phyloP scores from a whole-genome alignment of 2,113 vertebrate genomes.

The Festucalex cinctus region DNA sequence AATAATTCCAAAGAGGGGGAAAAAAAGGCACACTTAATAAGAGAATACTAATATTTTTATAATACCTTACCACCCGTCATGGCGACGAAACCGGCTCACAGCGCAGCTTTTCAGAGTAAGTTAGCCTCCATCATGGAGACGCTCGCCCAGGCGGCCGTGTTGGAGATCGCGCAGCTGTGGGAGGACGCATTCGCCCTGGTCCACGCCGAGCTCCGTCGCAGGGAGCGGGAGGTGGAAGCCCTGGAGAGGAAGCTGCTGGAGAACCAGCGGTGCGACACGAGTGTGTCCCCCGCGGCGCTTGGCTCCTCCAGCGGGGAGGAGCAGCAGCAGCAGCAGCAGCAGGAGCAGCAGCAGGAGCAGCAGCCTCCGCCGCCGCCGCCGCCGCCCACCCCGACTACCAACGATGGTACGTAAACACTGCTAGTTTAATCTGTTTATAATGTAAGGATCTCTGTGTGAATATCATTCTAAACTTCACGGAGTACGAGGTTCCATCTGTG shows the following conservation, averaged over 20 bases:
- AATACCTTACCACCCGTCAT: neutral
- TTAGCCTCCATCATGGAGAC: slow-evolving; percentile 69
- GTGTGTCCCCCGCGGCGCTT: slow-evolving; percentile 9
- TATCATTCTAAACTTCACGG: no score
- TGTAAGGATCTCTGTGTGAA: neutral
- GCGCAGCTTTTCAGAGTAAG: slow-evolving; percentile 65
- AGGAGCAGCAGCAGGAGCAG: slow-evolving; percentile 25
- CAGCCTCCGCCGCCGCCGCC: no score
- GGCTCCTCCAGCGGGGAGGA: slow-evolving; percentile 39
- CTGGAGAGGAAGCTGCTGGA: slow-evolving; percentile 60
- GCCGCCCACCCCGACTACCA: slow-evolving; percentile 12
- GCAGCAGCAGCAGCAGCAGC: slow-evolving; percentile 2
- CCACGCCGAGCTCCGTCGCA: slow-evolving; percentile 62
- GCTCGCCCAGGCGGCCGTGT: slow-evolving; percentile 65
- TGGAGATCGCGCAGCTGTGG: slow-evolving; percentile 70
- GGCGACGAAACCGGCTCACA: slow-evolving; percentile 25
- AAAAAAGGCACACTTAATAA: neutral
- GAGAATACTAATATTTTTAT: no score
- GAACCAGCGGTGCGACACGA: slow-evolving; percentile 36
- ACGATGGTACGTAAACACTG: slow-evolving; percentile 36
- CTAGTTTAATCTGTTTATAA: neutral
- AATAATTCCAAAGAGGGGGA: slow-evolving; percentile 13
- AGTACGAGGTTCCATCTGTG: no score
- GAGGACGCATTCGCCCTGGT: slow-evolving; percentile 64
- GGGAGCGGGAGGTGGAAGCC: slow-evolving; percentile 64